Evolutionary conservation across 1,140 invertebrate genomes (phyloP), one percentile per base, ranked within the genome.

Genomic region (Nebria ingens): DNA sequence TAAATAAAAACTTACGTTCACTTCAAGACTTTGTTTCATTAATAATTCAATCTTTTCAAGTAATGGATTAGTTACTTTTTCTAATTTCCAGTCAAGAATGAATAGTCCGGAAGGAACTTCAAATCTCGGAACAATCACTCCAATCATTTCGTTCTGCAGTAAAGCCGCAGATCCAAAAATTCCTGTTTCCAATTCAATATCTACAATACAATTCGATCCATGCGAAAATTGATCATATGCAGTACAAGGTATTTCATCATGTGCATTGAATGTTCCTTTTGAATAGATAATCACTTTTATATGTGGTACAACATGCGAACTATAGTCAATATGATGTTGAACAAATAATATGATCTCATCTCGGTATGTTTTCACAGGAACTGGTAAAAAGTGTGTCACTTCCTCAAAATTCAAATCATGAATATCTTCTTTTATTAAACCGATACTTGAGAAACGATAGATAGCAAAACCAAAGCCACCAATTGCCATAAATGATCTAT

Each of bases 281-380:
- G 76, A 70, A 68, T 74, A 76, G 1, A 73, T 65, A 0, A 79
- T 64, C 21, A 73, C 63, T 57, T 78, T 75, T n/a, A 77, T 51
- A 3, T 68, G 62, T 12, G 65, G 59, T 4, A 73, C 58, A 2
- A 64, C 62, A 53, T 77, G 75, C 0, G 66, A 66, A 20, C 61
- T 62, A 53, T 74, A 72, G 29, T 67, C 58, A 0, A 78, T 61
- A 2, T 62, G 61, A 56, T 75, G 71, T 64, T 78, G 74, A 29
- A 73, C 71, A n/a, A 79, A 58, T 19, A 79, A 56, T 50, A 77
- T 58, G 1, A 74, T 62, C 63, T 78, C 75, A 61, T 78, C 73
- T 20, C 73, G 64, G 53, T 74, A 75, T 2, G 67, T 75, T 50
- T 66, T 65, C 12, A 73, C 60, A 0, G 69, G 67, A n/a, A 77